Base-by-base conservation (phyloP, 1,140 invertebrate species). In the Cotesia chilonis region DNA sequence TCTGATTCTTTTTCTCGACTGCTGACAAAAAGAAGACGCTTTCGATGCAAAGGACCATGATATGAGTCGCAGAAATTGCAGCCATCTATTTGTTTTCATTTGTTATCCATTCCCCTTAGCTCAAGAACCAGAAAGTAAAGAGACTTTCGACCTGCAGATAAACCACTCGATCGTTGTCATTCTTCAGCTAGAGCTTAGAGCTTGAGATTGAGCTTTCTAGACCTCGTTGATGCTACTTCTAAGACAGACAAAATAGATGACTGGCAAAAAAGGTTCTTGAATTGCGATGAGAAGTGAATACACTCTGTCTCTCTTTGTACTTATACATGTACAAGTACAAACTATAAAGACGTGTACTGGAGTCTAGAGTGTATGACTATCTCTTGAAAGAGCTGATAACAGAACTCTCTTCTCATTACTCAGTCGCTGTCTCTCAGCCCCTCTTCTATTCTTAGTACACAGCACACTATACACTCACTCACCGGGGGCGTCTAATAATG, bases 401-500 rank as follows among this genome's bases (percentile, higher is more conserved):
- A 71, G 76, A 71, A 72, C 79, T 84, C 83, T 85, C 85, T 82
- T 83, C 83, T 86, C 82, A 85, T 86, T 87, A 86, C 80, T 79
- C 79, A 76, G 77, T 74, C 74, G 68, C 71, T 71, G 61, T 47
- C 72, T 65, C 60, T 66, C 70, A 66, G 65, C 69, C 51, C 72
- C 57, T 51, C 72, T 52, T 51, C 52, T 55, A 67, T 69, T 74
- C 72, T 82, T 75, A 73, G 72, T 73, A 72, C 74, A 76, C 75
- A 28, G 28, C 28, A 28, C 28, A 28, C 28, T 28, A 28, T 75
- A 74, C 80, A 77, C 78, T 78, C 79, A 81, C 78, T 82, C 80
- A 82, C 82, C 77, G 82, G 83, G 83, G 83, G 85, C 85, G 85
- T 85, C 85, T 86, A 86, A 87, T 86, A 86, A 87, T 86, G 85